A percentile compares a stretch with the other conserved stretches of the same genome.
Evolutionary conservation across 2,797 vertebrate species (phyloP).

Genomic region (Psittacula derbiana): DNA sequence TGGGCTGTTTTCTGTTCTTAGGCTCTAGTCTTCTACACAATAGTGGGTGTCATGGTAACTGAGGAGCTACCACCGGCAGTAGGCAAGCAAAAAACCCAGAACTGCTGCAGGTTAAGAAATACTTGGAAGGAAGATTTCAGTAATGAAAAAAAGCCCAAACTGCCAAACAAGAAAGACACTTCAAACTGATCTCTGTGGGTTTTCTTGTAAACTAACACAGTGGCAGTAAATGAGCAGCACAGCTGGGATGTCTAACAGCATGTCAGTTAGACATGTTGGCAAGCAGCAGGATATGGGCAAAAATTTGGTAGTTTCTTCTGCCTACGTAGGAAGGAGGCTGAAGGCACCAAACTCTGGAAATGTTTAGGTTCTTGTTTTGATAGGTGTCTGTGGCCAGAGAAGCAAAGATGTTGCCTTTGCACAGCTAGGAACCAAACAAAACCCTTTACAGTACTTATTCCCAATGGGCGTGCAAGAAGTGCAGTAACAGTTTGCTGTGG

Average conservation of each 20-base stretch:
- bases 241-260: background rate
- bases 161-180: background rate
- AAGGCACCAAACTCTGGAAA: background rate
- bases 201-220: background rate
- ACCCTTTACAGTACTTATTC: background rate
- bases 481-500: background rate
- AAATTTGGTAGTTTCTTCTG: background rate
- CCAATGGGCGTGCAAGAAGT: background rate
- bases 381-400: background rate
- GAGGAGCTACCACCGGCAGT: background rate
- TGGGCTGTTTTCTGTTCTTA: conserved; percentile 11
- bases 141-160: background rate
- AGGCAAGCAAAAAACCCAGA: background rate
- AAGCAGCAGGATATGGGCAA: background rate
- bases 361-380: background rate
- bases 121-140: background rate
- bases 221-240: background rate
- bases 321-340: background rate
- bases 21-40: background rate
- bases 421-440: background rate
- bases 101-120: background rate
- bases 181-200: background rate
- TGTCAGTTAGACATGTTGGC: background rate
- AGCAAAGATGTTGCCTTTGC: background rate
- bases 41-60: conserved; percentile 27